Conservation (phyloP, 2,113 vertebrate genomes). For the Sprattus sprattus region DNA sequence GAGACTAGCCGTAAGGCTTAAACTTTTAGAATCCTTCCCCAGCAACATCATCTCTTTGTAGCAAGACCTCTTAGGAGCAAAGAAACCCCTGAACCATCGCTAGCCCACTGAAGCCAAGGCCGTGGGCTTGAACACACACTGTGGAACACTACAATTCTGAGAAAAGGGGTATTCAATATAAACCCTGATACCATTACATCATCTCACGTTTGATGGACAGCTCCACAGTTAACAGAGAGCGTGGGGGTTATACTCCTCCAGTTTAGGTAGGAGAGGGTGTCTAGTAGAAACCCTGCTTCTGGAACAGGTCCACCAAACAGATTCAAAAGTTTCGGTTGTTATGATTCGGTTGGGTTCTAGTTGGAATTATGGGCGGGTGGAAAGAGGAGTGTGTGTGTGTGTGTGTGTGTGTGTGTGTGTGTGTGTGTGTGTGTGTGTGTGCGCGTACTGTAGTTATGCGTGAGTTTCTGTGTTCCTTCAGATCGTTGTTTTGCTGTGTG, state of each 20-base stretch:
- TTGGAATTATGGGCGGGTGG: no score
- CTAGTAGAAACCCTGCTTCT: no score
- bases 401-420: no score
- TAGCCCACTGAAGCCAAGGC: neutral
- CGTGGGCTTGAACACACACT: neutral
- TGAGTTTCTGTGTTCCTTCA: neutral
- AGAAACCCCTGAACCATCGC: neutral
- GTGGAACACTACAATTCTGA: neutral
- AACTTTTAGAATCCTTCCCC: neutral
- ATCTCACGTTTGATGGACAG: neutral
- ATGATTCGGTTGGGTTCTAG: neutral
- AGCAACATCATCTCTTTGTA: neutral
- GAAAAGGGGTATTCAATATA: neutral
- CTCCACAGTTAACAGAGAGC: neutral
- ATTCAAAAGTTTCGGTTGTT: no score
- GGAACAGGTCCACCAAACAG: no score
- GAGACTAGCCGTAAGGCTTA: neutral
- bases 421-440: no score
- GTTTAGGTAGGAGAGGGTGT: no score
- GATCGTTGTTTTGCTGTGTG: neutral
- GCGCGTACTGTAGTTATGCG: neutral
- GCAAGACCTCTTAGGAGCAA: neutral
- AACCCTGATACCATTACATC: neutral
- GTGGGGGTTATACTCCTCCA: no score
- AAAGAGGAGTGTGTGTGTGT: no score